Evolutionary conservation across 2,888 invertebrate genomes (phyloP), one percentile per base, ranked within the genome.

Genomic region (Torymus tubicola): DNA sequence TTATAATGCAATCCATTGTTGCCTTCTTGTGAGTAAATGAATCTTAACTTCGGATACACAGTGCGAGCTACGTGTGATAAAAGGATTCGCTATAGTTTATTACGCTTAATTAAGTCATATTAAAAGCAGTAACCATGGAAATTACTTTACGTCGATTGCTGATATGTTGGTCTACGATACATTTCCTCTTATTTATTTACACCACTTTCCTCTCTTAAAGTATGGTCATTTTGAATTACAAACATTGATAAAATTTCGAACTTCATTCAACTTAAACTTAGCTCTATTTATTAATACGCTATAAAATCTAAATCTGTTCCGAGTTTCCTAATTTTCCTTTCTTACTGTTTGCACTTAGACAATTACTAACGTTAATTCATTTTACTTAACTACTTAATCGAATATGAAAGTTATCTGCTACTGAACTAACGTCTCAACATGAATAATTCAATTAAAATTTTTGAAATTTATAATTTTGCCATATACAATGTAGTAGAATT

Each of bases 161-260:
- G 76, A 81, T 81, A 81, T 77, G 80, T 81, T 68, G 61, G 12
- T 77, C 76, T 71, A 80, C 58, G 12, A 57, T 63, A 68, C 31
- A 79, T 63, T 24, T 52, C 5, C 16, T 55, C 24, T 18, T 12
- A 31, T 42, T 67, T 81, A 81, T 81, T 77, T 77, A 81, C 76
- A 77, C 18, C 8, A 42, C 10, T 53, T 52, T 57, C 14, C 21
- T n/a, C 21, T 18, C 13, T 55, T 50, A 42, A 57, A 31, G 10
- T 52, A 31, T 60, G 18, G 18, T 71, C 60, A n/a, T 71, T 65
- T 68, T 69, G n/a, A 50, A 31, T 70, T 69, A 21, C 16, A 78
- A 69, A 71, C 52, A 77, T 58, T 60, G 50, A 73, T 68, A 55
- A 58, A 63, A 68, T 78, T 67, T 71, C 16, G 16, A 71, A 65